phyloP scores from a whole-genome alignment of 53 echinoderm and acorn worm species.

The Stichopus horrens region DNA sequence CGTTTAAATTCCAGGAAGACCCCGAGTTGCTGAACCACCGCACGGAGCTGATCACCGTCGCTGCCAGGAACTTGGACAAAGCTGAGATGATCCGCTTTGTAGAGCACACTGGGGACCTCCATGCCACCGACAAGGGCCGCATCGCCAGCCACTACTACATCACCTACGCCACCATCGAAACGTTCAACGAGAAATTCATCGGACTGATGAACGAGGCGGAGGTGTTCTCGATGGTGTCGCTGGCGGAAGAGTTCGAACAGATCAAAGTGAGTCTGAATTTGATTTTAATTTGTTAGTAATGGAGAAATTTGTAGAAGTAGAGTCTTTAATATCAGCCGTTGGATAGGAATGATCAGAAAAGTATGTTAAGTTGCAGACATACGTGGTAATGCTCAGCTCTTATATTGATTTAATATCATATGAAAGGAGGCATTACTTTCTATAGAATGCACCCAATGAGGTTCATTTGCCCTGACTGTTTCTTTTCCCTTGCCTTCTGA shows the following conservation, averaged over 20 bases:
- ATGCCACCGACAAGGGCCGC: conserved; percentile 90
- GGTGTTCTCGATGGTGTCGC: conserved; percentile 89
- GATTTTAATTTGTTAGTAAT: no score
- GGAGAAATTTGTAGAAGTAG: no score
- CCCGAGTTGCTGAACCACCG: conserved; percentile 80
- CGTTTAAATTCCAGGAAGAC: conserved; percentile 54
- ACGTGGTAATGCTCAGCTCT: no score
- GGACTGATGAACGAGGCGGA: conserved; percentile 82
- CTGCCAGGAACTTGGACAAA: conserved; percentile 82
- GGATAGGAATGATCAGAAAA: no score
- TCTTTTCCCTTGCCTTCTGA: no score
- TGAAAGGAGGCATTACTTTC: no score
- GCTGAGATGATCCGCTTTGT: conserved; percentile 93
- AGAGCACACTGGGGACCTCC: conserved; percentile 79
- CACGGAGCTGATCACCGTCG: conserved; percentile 68
- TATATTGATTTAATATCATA: no score
- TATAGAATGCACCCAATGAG: no score
- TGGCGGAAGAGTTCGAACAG: conserved; percentile 90
- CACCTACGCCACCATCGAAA: conserved; percentile 89
- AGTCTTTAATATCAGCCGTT: no score
- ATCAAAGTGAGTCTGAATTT: conserved; percentile 65
- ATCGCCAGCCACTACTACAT: conserved; percentile 95
- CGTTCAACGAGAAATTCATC: conserved; percentile 77
- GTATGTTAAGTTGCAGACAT: no score
- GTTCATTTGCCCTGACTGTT: no score